phyloP scores from a whole-genome alignment of 1,140 invertebrate genomes.

The Magallana gigas region DNA sequence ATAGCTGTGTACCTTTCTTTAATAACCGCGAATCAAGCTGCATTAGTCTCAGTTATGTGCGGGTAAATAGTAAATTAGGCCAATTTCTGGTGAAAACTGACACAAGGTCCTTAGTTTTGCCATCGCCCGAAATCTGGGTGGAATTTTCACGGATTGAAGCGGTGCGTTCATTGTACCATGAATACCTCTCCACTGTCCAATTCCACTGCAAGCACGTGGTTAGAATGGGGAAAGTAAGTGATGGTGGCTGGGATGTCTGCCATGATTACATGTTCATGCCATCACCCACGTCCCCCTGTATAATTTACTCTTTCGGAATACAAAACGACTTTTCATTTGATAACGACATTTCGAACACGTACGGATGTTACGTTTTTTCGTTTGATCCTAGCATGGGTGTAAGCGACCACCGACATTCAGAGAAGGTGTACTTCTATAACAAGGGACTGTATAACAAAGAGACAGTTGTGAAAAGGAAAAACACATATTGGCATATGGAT shows the following conservation, averaged over 20 bases:
- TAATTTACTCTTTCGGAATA: conserved; percentile 68
- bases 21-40: not conserved
- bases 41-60: not conserved
- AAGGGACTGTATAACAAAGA: not conserved
- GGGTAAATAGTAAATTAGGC: not conserved
- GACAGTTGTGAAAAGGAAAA: not conserved
- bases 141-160: not conserved
- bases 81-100: not conserved
- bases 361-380: conserved; percentile 31
- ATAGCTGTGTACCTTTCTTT: not conserved
- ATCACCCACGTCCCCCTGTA: conserved; percentile 36
- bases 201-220: conserved; percentile 57
- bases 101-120: not conserved
- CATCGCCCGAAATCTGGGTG: not conserved
- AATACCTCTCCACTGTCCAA: conserved; percentile 60
- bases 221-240: conserved; percentile 62
- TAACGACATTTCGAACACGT: conserved; percentile 12
- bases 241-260: conserved; percentile 71
- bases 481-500: not conserved
- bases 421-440: conserved; percentile 1
- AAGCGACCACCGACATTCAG: not conserved
- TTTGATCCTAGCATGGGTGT: conserved; percentile 38
- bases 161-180: not conserved
- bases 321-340: conserved; percentile 38
- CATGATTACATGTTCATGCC: conserved; percentile 55